Percentiles rank a stretch among this genome's conserved stretches.
phyloP scores from a whole-genome alignment of 1,140 invertebrate genomes.

The Capitella teleta region DNA sequence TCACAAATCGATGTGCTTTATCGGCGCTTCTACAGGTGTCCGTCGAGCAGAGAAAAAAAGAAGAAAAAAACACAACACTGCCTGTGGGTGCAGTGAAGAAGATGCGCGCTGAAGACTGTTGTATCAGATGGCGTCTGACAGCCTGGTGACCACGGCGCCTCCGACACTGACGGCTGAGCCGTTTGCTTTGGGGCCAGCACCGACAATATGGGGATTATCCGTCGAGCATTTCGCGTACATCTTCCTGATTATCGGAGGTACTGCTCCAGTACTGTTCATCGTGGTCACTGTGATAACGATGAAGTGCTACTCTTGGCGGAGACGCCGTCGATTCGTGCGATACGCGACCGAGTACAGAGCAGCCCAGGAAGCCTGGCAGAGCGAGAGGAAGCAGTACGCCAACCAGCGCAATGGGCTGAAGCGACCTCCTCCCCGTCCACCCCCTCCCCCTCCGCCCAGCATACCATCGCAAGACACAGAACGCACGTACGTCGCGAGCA shows the following conservation, averaged over 20 bases:
- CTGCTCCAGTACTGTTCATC: neutral
- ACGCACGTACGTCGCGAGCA: neutral
- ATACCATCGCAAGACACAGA: neutral
- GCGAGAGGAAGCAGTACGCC: neutral
- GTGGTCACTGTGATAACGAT: neutral
- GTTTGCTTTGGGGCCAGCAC: neutral
- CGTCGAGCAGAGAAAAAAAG: too few relatives aligned
- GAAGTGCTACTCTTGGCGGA: constrained; percentile 1
- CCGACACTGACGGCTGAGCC: neutral
- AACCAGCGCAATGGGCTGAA: neutral
- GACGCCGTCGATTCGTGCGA: neutral
- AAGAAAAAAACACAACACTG: too few relatives aligned
- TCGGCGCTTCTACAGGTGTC: too few relatives aligned
- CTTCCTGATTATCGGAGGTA: neutral
- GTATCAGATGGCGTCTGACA: too few relatives aligned
- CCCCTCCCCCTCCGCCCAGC: neutral
- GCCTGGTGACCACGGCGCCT: too few relatives aligned
- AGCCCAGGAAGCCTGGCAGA: neutral
- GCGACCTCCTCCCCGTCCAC: neutral
- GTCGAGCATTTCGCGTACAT: neutral
- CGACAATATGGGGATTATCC: neutral
- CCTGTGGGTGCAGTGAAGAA: too few relatives aligned
- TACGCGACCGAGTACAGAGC: neutral
- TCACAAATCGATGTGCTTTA: too few relatives aligned
- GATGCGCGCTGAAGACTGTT: too few relatives aligned